Conservation (phyloP, 1,140 invertebrate genomes). For the Drosophila teissieri region DNA sequence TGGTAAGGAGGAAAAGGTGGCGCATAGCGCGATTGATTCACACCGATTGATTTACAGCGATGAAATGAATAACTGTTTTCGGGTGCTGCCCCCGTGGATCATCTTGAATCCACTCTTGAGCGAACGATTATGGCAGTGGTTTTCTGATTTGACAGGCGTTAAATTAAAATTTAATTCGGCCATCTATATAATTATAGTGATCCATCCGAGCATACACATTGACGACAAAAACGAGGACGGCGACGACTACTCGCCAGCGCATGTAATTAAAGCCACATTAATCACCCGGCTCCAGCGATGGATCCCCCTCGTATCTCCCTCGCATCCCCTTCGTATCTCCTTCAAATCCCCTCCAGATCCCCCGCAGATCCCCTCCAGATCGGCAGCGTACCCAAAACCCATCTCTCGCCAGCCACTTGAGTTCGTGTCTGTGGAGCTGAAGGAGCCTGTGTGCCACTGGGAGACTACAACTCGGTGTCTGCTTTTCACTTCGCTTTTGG, state of each 20-base stretch:
- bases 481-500: constrained; percentile 62
- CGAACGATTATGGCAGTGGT: constrained; percentile 82
- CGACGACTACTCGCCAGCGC: constrained; percentile 69
- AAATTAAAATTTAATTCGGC: constrained; percentile 83
- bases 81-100: constrained; percentile 23
- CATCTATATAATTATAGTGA: constrained; percentile 83
- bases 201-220: constrained; percentile 81
- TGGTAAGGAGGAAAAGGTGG: constrained; percentile 12
- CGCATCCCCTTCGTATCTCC: not conserved
- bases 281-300: constrained; percentile 56
- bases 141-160: constrained; percentile 83
- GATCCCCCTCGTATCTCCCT: not conserved
- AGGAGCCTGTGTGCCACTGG: constrained; percentile 22
- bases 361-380: constrained; percentile 4
- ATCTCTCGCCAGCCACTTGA: constrained; percentile 55
- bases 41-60: constrained; percentile 38
- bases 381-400: not conserved
- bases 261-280: constrained; percentile 83
- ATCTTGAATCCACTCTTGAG: constrained; percentile 42
- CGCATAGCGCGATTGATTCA: constrained; percentile 71
- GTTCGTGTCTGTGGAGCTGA: constrained; percentile 14
- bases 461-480: constrained; percentile 22
- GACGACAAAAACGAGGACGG: constrained; percentile 66
- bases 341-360: constrained; percentile 1
- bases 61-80: constrained; percentile 64